Conservation (phyloP, 2,888 invertebrate genomes). For the Cryptocephalus primarius region DNA sequence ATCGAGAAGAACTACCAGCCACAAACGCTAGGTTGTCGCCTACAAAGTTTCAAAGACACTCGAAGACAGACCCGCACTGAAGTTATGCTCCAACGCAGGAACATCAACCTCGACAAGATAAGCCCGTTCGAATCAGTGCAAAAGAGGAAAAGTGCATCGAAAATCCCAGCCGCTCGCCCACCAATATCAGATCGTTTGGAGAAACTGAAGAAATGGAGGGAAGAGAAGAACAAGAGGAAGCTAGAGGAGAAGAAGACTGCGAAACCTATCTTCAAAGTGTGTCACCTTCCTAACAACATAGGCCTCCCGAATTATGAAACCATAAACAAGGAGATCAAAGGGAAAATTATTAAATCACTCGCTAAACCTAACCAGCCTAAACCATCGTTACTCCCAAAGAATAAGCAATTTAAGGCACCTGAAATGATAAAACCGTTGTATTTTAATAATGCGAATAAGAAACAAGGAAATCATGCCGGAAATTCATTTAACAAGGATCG, state of each 20-base stretch:
- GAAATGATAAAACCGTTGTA: conserved; percentile 24
- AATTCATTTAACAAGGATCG: neutral
- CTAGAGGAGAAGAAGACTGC: conserved; percentile 16
- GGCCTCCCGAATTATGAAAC: conserved; percentile 18
- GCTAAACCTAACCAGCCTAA: neutral
- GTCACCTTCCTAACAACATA: conserved; percentile 13
- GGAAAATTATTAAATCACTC: conserved; percentile 14
- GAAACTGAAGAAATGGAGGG: conserved; percentile 25
- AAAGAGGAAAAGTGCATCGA: neutral
- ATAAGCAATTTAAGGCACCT: conserved; percentile 44
- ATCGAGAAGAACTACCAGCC: neutral
- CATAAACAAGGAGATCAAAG: conserved; percentile 23
- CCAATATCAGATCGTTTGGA: conserved; percentile 8
- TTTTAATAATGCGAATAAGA: conserved; percentile 10
- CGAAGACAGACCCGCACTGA: neutral
- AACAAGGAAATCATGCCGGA: neutral
- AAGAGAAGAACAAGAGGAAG: conserved; percentile 20
- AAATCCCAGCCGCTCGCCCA: neutral
- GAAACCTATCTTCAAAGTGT: conserved; percentile 29
- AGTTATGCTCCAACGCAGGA: neutral
- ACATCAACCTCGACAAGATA: neutral
- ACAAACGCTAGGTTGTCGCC: neutral
- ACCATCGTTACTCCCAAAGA: conserved; percentile 40
- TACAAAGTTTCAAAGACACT: neutral
- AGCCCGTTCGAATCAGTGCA: neutral